Base-by-base conservation (phyloP, 2,797 vertebrate species). In the Momotus momota region DNA sequence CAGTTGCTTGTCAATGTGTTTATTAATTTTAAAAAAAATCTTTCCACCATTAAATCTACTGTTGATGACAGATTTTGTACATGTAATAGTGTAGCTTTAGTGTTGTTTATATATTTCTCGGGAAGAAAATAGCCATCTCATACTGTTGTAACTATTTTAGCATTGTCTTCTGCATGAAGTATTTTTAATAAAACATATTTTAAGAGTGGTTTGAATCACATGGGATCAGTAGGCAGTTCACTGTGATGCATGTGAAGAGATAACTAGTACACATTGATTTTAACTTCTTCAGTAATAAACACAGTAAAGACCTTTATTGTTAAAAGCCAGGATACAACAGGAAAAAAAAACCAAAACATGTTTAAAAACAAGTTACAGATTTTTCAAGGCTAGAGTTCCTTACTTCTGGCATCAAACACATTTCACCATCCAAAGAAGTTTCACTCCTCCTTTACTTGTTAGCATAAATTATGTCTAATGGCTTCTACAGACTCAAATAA, bases 231-330 rank as follows among this genome's bases (percentile, higher is more conserved):
- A 70, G 41, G 40, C 40, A 83, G 57, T 81, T 93, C 81, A 61
- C 6, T 83, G 61, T 73, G 77, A 89, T 71, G 45, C 61, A 46
- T 87, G 45, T 65, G 45, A 92, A 90, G 57, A 87, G 75, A 67
- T 33, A 81, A n/a, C 54, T 66, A 83, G 41, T 31, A 48, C 35
- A 54, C 54, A 92, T 61, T 51, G 84, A 95, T 93, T 93, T 94
- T 80, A 94, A 89, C 66, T 93, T 89, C 84, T 92, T 45, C 38
- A 69, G 71, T 74, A 93, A 89, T 65, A 96, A 96, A 80, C 66
- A 79, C 13, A 57, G 54, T 83, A 79, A 78, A 92, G 65, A 54
- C 60, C 10, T 65, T 49, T 14, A 40, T 70, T 89, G 64, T 87
- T 86, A 82, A 87, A 94, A 87, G 48, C 10, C 26, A 81, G 14